Percentiles rank a stretch among this genome's conserved stretches.
phyloP scores from a whole-genome alignment of 1,140 invertebrate genomes.

The Holcopasites calliopsidis region DNA sequence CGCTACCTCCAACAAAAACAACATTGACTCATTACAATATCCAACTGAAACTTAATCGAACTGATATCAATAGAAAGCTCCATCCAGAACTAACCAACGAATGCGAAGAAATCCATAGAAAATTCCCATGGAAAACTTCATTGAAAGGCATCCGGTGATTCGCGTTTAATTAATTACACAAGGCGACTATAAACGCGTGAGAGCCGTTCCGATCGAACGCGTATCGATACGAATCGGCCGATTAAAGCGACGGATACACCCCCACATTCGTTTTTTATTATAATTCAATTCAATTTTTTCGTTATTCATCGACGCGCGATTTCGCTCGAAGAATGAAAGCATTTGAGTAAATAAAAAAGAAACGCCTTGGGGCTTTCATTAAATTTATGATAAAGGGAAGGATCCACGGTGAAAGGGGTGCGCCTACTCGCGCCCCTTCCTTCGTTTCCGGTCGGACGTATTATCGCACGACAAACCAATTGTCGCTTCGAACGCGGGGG shows the following conservation, averaged over 20 bases:
- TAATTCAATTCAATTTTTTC: conserved; percentile 23
- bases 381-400: conserved; percentile 17
- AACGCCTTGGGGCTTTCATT: conserved; percentile 35
- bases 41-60: background rate
- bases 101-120: background rate
- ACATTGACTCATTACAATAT: no score
- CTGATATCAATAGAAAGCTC: background rate
- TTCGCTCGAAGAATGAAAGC: conserved; percentile 10
- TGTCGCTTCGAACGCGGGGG: background rate
- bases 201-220: background rate
- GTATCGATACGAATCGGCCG: background rate
- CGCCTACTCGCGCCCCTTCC: no score
- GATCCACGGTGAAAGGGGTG: background rate
- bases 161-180: conserved; percentile 14
- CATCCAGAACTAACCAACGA: background rate
- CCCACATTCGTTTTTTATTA: conserved; percentile 17
- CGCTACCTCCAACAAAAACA: no score
- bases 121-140: background rate
- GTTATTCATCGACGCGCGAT: conserved; percentile 29
- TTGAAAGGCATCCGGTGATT: background rate
- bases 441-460: background rate
- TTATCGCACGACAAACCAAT: conserved; percentile 7
- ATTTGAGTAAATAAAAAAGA: conserved; percentile 34
- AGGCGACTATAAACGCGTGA: no score
- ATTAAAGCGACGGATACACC: conserved; percentile 7